phyloP scores from a whole-genome alignment of 1,140 invertebrate genomes.

The Teleogryllus occipitalis region DNA sequence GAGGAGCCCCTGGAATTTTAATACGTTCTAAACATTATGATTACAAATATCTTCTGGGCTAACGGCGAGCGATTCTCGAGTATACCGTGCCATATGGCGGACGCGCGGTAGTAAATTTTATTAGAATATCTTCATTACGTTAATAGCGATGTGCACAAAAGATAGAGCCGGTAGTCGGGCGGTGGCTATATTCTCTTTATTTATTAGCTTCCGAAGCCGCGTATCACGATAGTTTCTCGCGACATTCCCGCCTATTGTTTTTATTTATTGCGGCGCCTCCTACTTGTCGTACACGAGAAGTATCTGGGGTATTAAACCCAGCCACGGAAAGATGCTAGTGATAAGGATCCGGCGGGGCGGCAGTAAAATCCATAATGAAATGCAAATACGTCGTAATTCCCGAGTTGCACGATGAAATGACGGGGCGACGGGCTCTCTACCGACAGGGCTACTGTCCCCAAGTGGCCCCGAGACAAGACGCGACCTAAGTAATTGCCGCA shows the following conservation, averaged over 20 bases:
- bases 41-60: background rate
- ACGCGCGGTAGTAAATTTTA: background rate
- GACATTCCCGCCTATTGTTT: background rate
- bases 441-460: background rate
- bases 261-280: background rate
- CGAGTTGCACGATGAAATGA: background rate
- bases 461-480: background rate
- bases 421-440: background rate
- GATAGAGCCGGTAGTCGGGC: background rate
- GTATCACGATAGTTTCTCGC: background rate
- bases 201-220: background rate
- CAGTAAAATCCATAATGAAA: conserved; percentile 5
- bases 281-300: background rate
- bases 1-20: background rate
- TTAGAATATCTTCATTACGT: background rate
- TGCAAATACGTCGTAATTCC: background rate
- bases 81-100: background rate
- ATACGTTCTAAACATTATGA: background rate
- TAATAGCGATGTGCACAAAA: background rate
- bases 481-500: background rate
- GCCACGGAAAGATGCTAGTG: background rate
- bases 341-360: background rate
- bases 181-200: background rate
- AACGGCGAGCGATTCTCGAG: background rate
- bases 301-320: background rate